A percentile compares a stretch with the other conserved stretches of the same genome.
phyloP scores from a whole-genome alignment of 2,797 vertebrate species.

The Falco biarmicus region DNA sequence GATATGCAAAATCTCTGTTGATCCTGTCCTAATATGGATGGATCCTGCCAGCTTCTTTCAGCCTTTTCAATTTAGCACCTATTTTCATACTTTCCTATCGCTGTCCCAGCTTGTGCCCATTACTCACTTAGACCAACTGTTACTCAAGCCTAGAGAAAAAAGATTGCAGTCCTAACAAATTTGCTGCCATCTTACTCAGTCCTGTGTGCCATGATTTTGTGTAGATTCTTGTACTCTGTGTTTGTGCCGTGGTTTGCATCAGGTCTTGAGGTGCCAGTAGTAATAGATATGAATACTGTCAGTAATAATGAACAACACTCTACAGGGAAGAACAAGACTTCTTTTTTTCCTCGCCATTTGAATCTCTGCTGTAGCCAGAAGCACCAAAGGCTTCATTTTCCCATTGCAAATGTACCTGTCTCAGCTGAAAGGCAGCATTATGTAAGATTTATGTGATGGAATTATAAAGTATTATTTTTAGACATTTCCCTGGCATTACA shows the following conservation, averaged over 20 bases:
- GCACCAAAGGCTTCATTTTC: background rate
- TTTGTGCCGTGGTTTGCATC: background rate
- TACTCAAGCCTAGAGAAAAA: background rate
- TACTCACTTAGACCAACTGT: background rate
- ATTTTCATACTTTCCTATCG: background rate
- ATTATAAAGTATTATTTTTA: slow-evolving; percentile 47
- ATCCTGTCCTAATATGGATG: background rate
- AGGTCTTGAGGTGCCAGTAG: background rate
- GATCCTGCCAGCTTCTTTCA: background rate
- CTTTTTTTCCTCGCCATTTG: background rate
- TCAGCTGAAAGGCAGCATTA: background rate
- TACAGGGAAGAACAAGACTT: background rate
- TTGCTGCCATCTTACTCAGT: background rate
- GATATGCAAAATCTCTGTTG: background rate
- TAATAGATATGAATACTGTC: background rate
- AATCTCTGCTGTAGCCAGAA: background rate
- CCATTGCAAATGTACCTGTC: background rate
- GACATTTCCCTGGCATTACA: background rate
- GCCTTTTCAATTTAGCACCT: background rate
- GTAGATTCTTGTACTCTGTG: background rate
- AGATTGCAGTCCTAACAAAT: background rate
- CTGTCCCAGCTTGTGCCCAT: background rate
- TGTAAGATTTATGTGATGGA: background rate
- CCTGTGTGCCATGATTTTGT: background rate
- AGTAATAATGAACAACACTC: background rate